Evolutionary conservation across 2,888 invertebrate genomes (phyloP), one percentile per base, ranked within the genome.

Genomic region (Drosophila monieri): DNA sequence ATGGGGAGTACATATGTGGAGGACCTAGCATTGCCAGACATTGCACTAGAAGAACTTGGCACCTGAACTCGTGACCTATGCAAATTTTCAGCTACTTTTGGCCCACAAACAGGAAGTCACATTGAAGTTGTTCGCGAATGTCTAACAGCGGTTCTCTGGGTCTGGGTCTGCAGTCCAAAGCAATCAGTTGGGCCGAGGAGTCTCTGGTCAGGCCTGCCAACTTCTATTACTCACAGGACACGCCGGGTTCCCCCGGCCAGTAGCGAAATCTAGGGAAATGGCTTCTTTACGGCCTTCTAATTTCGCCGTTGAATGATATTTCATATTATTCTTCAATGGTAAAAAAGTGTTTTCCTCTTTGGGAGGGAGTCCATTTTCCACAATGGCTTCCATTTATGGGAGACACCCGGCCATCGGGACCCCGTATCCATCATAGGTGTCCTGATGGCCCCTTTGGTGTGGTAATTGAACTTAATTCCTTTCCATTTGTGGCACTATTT

Each of bases 21-120:
- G 21, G 12, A 43, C 1, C 57, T 44, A 80, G 67, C 69, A 67
- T 65, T 73, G 77, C 70, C 72, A 85, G 88, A 81, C 81, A 76
- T 87, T 81, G 86, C 74, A 80, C 80, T 80, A 59, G 81, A 60
- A 69, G 65, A 58, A 65, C 53, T 60, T 75, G 72, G 79, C 87
- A 79, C 77, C 79, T 85, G 88, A 90, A 89, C 89, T 89, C 89
- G 80, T 88, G 89, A 89, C 87, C 89, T 89, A 90, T 89, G 89
- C 85, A 84, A 89, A 89, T 89, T 86, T 80, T 49, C 68, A 57
- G 70, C 78, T 58, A 55, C 74, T 80, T 83, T 69, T 78, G 86
- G 80, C 78, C 74, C 84, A 76, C 80, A 65, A 71, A 74, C 83
- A 74, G 85, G 85, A 85, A 85, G 88, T 84, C 65, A 85, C 87